Base-by-base conservation (phyloP, 2,797 vertebrate species). In the Tangara arthus region DNA sequence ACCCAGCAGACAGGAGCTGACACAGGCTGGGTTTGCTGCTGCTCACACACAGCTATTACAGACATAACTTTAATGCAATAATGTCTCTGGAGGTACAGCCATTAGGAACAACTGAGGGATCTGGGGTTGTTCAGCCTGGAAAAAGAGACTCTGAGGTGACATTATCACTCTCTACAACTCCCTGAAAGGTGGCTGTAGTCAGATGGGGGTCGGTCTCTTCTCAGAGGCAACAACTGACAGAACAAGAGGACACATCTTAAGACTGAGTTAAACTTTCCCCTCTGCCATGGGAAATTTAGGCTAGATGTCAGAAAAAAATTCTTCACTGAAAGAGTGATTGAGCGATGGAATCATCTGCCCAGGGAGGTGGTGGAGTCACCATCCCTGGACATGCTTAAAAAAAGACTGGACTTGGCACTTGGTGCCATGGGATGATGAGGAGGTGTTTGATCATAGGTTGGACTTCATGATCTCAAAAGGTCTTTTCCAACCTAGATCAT, bases 81-180 rank as follows among this genome's bases (percentile, higher is more conserved):
- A 13, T 30, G 23, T 34, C 60, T 72, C 64, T 68, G 37, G 64
- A 73, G 39, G 37, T 68, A 41, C 60, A 73, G 34, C 65, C 80
- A 0, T 47, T 46, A n/a, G 4, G 63, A 47, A 39, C 0, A 0
- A 1, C 34, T 57, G 34, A 57, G 30, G 30, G 34, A 57, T 12
- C 52, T 57, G 63, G 18, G 28, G 15, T 1, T 56, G 42, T 39
- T 66, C 1, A 66, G 9, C 19, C 28, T 27, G 63, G 42, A 11
- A 2, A 47, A 56, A 39, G 15, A 56, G 34, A 2, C 41, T 66
- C 41, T 27, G 41, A 5, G 11, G 2, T 5, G 61, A 46, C 17
- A 14, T 56, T 7, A n/a, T 39, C 28, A 39, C 3, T 47, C 15
- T 53, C 15, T 47, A 7, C 23, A 57, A 3, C 28, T 39, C 0